Base-by-base conservation (phyloP, 2,888 invertebrate species). In the Pecten maximus region DNA sequence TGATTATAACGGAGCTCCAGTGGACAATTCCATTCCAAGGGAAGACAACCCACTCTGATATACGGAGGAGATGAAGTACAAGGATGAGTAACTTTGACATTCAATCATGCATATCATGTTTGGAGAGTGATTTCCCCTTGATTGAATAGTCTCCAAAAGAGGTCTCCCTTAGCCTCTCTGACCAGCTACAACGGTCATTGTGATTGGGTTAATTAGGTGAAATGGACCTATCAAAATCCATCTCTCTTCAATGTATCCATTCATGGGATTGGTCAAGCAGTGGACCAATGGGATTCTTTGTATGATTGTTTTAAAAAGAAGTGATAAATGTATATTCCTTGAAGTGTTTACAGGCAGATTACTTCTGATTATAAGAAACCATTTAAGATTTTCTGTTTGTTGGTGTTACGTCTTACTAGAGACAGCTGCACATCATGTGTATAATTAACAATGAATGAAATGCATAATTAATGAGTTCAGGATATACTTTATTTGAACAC, bases 1-100 rank as follows among this genome's bases (percentile, higher is more conserved):
- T 40, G 90, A 90, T 40, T 90, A 90, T 74, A 89, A 12, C 74
- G 40, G 89, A 15, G 54, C 74, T 15, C 74, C 74, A 12, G 2
- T 28, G 74, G 74, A 74, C 28, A 74, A 35, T 74, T 12, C 74
- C 0, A 35, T 74, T 12, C 28, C 74, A 12, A 74, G 28, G 74
- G 74, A 74, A 0, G 74, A 74, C 35, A 74, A 74, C 35, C 74
- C 74, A 74, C 74, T 74, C 74, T 74, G 74, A 74, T 74, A 35
- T 35, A 54, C 23, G n/a, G 54, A 60, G 60, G 60, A 74, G 35
- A 35, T 35, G 8, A 23, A 54, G 6, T 54, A 35, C 60, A 74
- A 35, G 35, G n/a, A 54, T 54, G n/a, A 54, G 8, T 54, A 23
- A 54, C 54, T n/a, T 54, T 74, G 28, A 74, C 28, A 74, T 74